phyloP scores from a whole-genome alignment of 1,140 invertebrate species.

The Trachymyrmex cornetzi region DNA sequence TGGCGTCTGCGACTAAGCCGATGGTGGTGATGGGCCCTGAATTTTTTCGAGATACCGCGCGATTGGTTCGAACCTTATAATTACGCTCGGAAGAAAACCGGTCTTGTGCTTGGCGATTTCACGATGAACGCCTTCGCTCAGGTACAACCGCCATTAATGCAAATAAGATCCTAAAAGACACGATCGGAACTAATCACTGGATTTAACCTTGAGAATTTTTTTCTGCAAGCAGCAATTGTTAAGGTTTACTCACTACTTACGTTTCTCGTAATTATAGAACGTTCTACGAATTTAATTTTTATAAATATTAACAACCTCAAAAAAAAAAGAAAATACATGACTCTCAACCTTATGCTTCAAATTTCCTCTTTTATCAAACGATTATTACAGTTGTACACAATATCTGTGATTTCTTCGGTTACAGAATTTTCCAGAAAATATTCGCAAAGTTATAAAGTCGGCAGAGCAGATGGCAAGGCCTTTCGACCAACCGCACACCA shows the following conservation, averaged over 20 bases:
- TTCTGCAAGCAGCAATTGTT: constrained; percentile 50
- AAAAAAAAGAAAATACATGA: not conserved
- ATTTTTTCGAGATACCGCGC: constrained; percentile 67
- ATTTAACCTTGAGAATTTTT: constrained; percentile 37
- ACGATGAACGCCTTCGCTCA: constrained; percentile 71
- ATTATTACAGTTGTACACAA: not conserved
- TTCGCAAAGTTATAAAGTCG: constrained; percentile 40
- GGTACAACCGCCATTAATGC: constrained; percentile 71
- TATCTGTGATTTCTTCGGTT: not conserved
- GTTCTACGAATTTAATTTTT: not conserved
- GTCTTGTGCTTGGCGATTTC: constrained; percentile 69
- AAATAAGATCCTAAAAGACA: constrained; percentile 68
- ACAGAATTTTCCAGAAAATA: constrained; percentile 40
- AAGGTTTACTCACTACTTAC: not conserved
- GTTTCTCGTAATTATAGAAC: not conserved
- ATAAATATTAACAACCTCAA: not conserved
- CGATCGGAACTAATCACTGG: constrained; percentile 64
- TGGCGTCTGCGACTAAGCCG: constrained; percentile 53
- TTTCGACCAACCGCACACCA: constrained; percentile 63
- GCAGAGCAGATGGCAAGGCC: constrained; percentile 59
- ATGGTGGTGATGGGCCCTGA: constrained; percentile 43
- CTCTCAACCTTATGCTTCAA: not conserved
- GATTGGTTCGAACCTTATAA: constrained; percentile 75
- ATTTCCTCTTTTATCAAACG: not conserved
- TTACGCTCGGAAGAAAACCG: constrained; percentile 73